Conservation (phyloP, 1,140 invertebrate species). For the Drosophila ironensis region DNA sequence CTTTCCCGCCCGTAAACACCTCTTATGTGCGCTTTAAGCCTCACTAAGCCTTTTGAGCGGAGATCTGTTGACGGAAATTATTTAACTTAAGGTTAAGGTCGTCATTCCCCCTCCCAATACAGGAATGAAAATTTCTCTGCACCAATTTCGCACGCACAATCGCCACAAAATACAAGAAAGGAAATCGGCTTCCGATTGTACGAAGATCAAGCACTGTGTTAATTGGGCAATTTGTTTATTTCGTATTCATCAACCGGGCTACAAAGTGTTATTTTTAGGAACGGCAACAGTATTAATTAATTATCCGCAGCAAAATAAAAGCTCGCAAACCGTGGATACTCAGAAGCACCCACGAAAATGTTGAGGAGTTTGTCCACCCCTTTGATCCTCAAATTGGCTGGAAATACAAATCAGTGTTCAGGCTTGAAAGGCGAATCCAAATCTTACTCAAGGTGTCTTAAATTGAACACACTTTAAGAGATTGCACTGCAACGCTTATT, state of each 20-base stretch:
- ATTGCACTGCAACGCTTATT: background rate
- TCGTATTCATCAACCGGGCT: constrained; percentile 26
- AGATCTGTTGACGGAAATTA: constrained; percentile 24
- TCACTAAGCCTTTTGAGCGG: background rate
- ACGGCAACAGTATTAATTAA: constrained; percentile 20
- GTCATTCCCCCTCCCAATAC: too few species aligned
- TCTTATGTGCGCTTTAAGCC: constrained; percentile 31
- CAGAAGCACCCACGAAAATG: too few species aligned
- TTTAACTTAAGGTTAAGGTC: constrained; percentile 15
- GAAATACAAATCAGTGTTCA: constrained; percentile 22
- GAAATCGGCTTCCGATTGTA: constrained; percentile 10
- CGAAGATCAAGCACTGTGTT: constrained; percentile 14
- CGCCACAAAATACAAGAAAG: constrained; percentile 1
- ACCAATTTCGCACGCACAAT: too few species aligned
- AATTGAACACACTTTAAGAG: constrained; percentile 35
- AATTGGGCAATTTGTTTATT: constrained; percentile 48
- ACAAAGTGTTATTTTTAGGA: constrained; percentile 20
- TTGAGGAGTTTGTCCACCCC: constrained; percentile 12
- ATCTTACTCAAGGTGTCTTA: constrained; percentile 30
- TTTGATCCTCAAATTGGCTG: background rate
- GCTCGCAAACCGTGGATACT: too few species aligned
- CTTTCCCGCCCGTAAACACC: constrained; percentile 29
- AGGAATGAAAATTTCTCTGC: constrained; percentile 1
- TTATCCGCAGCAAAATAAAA: constrained; percentile 17
- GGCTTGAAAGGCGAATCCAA: background rate